These are phyloP conservation scores for Pica pica DNA, from an alignment of 2,113 vertebrate species.

Conservation along the genomic window DNA sequence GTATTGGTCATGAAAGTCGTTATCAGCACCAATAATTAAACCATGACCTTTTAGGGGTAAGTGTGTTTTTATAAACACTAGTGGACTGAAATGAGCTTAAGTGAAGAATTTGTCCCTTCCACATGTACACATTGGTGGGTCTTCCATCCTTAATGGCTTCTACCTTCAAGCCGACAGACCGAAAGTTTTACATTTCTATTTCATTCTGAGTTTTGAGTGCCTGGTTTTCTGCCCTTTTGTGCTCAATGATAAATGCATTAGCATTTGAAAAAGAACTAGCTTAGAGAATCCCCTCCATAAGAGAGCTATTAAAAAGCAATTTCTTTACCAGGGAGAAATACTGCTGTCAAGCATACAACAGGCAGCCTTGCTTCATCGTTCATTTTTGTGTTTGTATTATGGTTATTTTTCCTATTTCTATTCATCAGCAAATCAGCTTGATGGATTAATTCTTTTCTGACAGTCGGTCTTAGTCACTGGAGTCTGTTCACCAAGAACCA, in stretches of 20 bases:
- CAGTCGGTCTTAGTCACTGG: slow-evolving; percentile 16
- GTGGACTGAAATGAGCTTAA: neutral
- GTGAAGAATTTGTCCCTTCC: neutral
- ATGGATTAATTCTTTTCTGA: slow-evolving; percentile 21
- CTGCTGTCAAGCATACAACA: neutral
- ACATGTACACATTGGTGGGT: neutral
- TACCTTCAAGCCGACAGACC: neutral
- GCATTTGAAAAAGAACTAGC: neutral
- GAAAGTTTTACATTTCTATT: neutral
- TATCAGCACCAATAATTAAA: neutral
- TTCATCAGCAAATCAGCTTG: slow-evolving; percentile 15
- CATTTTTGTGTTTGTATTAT: neutral
- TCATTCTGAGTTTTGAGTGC: neutral
- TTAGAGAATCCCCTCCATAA: neutral
- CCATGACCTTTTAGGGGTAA: neutral
- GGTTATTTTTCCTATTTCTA: slow-evolving; percentile 5
- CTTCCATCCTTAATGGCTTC: neutral
- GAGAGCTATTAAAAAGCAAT: neutral
- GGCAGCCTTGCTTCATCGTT: neutral
- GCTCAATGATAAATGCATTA: neutral
- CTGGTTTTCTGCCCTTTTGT: neutral
- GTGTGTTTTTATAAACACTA: neutral
- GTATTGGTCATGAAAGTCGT: neutral
- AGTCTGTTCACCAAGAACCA: slow-evolving; percentile 47
- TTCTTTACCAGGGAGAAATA: slow-evolving; percentile 10